phyloP scores from a whole-genome alignment of 37 sponge, comb jelly and placozoan genomes.

The Aphrocallistes beatrix region DNA sequence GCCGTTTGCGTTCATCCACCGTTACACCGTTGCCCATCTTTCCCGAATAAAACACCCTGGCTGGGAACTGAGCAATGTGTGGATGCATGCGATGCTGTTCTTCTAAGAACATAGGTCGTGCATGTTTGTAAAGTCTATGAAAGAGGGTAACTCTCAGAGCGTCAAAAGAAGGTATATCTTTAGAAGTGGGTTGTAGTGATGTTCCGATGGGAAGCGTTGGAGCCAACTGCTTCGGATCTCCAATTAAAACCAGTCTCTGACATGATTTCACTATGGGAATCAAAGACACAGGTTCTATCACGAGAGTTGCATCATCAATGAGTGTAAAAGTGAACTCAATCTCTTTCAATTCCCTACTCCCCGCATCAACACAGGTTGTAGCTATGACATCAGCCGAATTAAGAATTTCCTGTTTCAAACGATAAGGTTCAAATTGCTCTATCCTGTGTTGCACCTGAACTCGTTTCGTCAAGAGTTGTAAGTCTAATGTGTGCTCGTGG shows the following conservation, averaged over 20 bases:
- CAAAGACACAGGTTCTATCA: constrained; percentile 40
- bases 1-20: neutral
- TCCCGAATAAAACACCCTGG: constrained; percentile 35
- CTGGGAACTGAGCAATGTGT: constrained; percentile 45
- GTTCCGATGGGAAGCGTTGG: constrained; percentile 26
- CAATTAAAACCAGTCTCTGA: constrained; percentile 48
- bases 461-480: constrained; percentile 30
- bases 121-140: constrained; percentile 41
- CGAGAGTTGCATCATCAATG: constrained; percentile 61
- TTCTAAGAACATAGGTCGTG: constrained; percentile 24
- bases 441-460: neutral
- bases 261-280: constrained; percentile 34
- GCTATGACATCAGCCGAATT: constrained; percentile 42
- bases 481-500: constrained; percentile 31
- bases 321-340: constrained; percentile 41
- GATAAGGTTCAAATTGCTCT: neutral
- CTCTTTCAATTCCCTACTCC: constrained; percentile 26
- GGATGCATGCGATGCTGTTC: constrained; percentile 70
- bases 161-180: neutral
- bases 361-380: constrained; percentile 47
- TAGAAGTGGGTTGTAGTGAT: neutral
- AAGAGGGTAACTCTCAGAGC: constrained; percentile 37
- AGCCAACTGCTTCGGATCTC: constrained; percentile 52
- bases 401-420: constrained; percentile 23
- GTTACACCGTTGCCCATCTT: constrained; percentile 28